These are phyloP conservation scores for Xestobium rufovillosum DNA, from an alignment of 2,888 invertebrate species.

Conservation along the genomic window DNA sequence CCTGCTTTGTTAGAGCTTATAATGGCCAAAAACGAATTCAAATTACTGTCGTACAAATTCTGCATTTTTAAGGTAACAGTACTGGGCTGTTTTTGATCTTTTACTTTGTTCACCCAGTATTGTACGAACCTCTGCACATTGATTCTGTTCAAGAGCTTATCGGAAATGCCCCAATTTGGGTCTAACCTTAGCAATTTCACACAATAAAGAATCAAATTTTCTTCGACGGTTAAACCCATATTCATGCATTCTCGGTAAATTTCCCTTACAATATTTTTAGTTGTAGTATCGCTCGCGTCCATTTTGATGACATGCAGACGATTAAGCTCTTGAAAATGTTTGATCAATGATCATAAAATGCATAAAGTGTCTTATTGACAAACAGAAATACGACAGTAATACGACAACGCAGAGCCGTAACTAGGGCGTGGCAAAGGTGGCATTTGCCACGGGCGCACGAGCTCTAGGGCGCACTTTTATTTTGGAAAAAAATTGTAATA, in stretches of 20 bases:
- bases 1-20: constrained; percentile 48
- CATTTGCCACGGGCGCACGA: no score
- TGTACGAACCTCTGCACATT: constrained; percentile 50
- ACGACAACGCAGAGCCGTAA: no score
- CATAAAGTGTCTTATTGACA: no score
- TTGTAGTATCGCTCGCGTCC: constrained; percentile 41
- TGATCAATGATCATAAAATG: constrained; percentile 26
- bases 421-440: no score
- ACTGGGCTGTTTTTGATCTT: constrained; percentile 37
- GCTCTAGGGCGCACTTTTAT: no score
- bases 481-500: no score
- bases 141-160: constrained; percentile 42
- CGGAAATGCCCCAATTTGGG: constrained; percentile 50
- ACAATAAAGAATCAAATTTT: neutral
- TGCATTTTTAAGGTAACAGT: constrained; percentile 57
- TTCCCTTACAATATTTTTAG: constrained; percentile 53
- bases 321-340: no score
- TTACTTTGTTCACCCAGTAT: constrained; percentile 45
- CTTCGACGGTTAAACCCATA: neutral
- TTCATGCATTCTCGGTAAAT: constrained; percentile 48
- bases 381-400: no score
- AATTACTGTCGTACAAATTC: constrained; percentile 51
- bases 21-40: constrained; percentile 47
- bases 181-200: constrained; percentile 45
- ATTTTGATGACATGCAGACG: no score